Evolutionary conservation across 2,797 vertebrate species (phyloP), one percentile per base, ranked within the genome.

Genomic region (Sternotherus odoratus): DNA sequence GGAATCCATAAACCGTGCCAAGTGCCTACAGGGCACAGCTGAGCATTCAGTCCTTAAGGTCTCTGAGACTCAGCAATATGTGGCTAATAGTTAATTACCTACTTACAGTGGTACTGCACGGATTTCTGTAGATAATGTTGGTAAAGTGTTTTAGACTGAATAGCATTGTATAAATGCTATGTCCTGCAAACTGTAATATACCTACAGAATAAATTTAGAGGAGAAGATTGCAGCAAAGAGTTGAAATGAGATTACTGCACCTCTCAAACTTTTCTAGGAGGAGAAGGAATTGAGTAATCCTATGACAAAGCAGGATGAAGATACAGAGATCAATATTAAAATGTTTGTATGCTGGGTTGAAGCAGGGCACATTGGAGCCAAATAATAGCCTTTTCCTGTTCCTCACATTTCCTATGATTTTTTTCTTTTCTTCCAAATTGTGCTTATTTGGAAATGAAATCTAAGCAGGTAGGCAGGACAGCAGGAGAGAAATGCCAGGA

Each of bases 381-480:
- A 87, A 96, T 48, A 94, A 43, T 81, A 94, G 74, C 56, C 92
- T 91, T 95, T 92, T 93, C 91, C 86, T 93, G 83, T 97, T 97
- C 91, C 84, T 97, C 97, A 93, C 28, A 92, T 83, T 95, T 97
- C 50, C 87, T 96, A 92, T 91, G 79, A 95, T 28, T 92, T 85
- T 63, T 93, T 19, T 78, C n/a, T n/a, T n/a, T n/a, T n/a, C n/a
- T 94, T 96, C 94, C 96, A 90, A 95, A 83, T 92, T 69, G 95
- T 94, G 80, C 81, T 87, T 91, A 94, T 93, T 97, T 95, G 87
- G 89, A 97, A 96, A 93, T 93, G 94, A 97, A 96, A 95, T 95
- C 87, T 96, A 88, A 94, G 96, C 85, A 97, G 79, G 83, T 82
- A 95, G 92, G 89, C 93, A 89, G 93, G 83, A 96, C 86, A 74